Evolutionary conservation across 2,113 vertebrate species (phyloP), one percentile per base, ranked within the genome.

Genomic region (Nesoenas mayeri): DNA sequence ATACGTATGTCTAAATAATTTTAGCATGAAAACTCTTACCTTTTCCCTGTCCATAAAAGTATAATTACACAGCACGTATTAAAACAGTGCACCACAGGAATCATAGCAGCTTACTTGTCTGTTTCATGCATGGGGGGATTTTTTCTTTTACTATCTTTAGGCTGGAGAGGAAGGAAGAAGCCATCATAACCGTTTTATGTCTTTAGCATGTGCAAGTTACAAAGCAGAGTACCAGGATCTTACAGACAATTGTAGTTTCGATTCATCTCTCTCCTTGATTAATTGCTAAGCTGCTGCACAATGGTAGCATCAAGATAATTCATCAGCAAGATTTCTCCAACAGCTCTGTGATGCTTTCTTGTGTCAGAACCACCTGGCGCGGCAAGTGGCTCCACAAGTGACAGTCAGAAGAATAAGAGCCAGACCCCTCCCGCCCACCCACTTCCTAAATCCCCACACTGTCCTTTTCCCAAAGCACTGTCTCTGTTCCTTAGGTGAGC

Each of bases 1-100:
- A 93, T 74, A 82, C 91, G 88, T 85, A 94, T 85, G 92, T 72
- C 79, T 85, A 89, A 93, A 85, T 94, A 93, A 77, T 94, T 96
- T 93, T 71, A 93, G 73, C 56, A 88, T 61, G 60, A 96, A 54
- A 20, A 15, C 18, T 86, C 44, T 75, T 93, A 91, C 95, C 86
- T 97, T 83, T 91, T 96, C 61, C 58, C 53, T 90, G 65, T 73
- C 17, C 85, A 84, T 89, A 92, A 94, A 88, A 77, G 24, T 78
- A 32, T 85, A 91, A 93, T 96, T 95, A 96, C 93, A 75, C 86
- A 94, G 72, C 47, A 84, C 0, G 0, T 61, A 88, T 79, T 89
- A 87, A 89, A 97, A 67, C 58, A 36, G 51, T 2, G 5, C 75
- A 72, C 72, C 78, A 67, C 72, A 85, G 73, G 88, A 92, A 85